A percentile compares a stretch with the other conserved stretches of the same genome.
phyloP scores from a whole-genome alignment of 1,140 invertebrate genomes.

The Trachelipus rathkii region DNA sequence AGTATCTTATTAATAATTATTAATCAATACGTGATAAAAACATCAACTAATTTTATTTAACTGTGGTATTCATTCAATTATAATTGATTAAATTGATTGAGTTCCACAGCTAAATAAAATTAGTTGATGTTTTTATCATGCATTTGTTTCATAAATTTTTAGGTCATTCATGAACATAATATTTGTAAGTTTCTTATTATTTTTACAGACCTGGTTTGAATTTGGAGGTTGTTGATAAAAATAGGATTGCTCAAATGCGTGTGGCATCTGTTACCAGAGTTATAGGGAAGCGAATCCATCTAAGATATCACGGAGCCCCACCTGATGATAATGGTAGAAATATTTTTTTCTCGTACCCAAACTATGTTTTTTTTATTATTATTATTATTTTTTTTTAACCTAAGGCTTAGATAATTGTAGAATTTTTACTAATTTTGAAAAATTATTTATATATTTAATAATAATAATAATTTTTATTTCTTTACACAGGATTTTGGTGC shows the following conservation, averaged over 20 bases:
- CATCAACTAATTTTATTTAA: no score
- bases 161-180: not conserved
- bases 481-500: conserved; percentile 73
- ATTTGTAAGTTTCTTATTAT: not conserved
- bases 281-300: conserved; percentile 81
- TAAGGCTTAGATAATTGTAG: not conserved
- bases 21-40: no score
- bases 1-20: no score
- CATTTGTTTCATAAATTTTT: not conserved
- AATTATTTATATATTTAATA: not conserved
- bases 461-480: not conserved
- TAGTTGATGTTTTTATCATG: no score
- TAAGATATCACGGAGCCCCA: conserved; percentile 78
- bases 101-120: no score
- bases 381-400: not conserved
- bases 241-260: conserved; percentile 87
- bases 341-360: not conserved
- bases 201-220: conserved; percentile 63
- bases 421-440: not conserved
- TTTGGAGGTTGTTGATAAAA: conserved; percentile 93
- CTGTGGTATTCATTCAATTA: no score
- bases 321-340: conserved; percentile 38
- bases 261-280: conserved; percentile 83
- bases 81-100: no score
- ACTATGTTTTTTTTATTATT: not conserved